Conservation (phyloP, 2,113 vertebrate species). For the Limanda limanda region DNA sequence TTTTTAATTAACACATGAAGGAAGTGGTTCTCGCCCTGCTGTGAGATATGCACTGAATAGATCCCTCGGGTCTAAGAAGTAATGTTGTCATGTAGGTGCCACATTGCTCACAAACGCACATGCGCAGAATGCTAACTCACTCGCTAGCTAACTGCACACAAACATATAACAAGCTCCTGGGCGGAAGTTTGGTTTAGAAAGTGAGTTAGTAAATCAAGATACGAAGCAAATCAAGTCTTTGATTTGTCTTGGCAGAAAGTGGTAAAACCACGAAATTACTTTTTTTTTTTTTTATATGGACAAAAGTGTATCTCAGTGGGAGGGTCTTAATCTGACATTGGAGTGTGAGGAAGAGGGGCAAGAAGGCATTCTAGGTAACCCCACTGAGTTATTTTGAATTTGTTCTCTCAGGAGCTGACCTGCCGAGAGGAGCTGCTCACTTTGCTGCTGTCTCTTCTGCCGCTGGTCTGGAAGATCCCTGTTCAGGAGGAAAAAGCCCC, state of each 20-base stretch:
- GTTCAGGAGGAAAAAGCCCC: conserved; percentile 91
- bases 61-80: conserved; percentile 48
- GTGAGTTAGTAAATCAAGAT: background rate
- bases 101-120: conserved; percentile 53
- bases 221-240: background rate
- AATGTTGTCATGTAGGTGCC: conserved; percentile 58
- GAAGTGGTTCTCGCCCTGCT: conserved; percentile 63
- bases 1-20: conserved; percentile 82
- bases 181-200: background rate
- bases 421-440: conserved; percentile 97
- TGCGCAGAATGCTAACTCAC: background rate
- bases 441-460: conserved; percentile 92
- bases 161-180: background rate
- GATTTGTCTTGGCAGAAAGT: background rate
- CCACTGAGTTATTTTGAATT: conserved; percentile 36
- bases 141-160: background rate
- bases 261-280: background rate
- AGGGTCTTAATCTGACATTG: conserved; percentile 50
- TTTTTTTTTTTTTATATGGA: background rate
- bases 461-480: conserved; percentile 97
- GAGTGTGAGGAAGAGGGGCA: conserved; percentile 31
- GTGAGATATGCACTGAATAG: conserved; percentile 78
- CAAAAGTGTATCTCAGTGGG: conserved; percentile 41
- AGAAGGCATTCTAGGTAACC: conserved; percentile 32
- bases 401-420: conserved; percentile 88